phyloP scores from a whole-genome alignment of 2,888 invertebrate genomes.

The Congeria kusceri region DNA sequence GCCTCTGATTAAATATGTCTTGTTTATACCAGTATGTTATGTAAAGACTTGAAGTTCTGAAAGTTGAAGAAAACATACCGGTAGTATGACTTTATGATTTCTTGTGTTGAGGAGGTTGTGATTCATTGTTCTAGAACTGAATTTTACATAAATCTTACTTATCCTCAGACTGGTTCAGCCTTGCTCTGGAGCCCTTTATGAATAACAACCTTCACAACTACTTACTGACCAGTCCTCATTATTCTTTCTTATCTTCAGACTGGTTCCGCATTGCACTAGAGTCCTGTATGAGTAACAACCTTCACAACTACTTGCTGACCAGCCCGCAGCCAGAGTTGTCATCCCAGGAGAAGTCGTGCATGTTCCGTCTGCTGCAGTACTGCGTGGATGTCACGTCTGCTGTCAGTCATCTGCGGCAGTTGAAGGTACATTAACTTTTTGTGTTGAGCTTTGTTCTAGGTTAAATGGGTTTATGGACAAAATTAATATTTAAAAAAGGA shows the following conservation, averaged over 20 bases:
- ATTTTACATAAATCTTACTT: no score
- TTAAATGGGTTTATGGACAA: no score
- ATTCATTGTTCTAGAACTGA: no score
- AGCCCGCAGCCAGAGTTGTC: constrained; percentile 13
- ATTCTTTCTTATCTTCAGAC: constrained; percentile 36
- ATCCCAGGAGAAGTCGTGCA: constrained; percentile 20
- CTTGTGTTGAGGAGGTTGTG: no score
- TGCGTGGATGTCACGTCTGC: constrained; percentile 50
- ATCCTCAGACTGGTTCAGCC: no score
- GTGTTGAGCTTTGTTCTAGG: no score
- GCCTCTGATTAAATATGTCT: no score
- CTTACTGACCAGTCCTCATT: neutral
- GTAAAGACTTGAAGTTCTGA: no score
- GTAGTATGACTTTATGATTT: no score
- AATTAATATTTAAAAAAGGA: no score
- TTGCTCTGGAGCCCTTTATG: neutral
- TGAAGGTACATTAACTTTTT: constrained; percentile 42
- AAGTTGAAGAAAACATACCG: no score
- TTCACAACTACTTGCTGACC: constrained; percentile 55
- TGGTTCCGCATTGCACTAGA: constrained; percentile 59
- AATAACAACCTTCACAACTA: neutral
- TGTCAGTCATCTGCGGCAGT: constrained; percentile 45
- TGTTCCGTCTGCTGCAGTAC: constrained; percentile 44
- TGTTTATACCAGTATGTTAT: no score
- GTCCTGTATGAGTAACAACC: constrained; percentile 55